phyloP scores from a whole-genome alignment of 2,113 vertebrate genomes.

The Myotis yumanensis region DNA sequence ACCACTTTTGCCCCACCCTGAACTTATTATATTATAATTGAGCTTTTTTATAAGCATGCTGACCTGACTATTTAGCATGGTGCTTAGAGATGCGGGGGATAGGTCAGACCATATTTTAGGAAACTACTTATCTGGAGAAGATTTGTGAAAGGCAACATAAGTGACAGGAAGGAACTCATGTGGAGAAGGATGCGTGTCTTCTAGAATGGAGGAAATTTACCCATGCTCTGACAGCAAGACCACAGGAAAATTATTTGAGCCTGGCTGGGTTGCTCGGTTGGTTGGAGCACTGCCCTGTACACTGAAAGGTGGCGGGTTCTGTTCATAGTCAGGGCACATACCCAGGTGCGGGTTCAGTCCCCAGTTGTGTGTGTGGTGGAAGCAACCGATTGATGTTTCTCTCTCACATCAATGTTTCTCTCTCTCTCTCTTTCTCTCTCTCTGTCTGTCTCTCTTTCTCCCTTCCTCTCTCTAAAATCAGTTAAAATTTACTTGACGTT shows the following conservation, averaged over 20 bases:
- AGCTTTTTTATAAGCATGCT: not conserved
- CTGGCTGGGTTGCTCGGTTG: not conserved
- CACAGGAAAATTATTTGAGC: not conserved
- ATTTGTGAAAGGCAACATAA: conserved; percentile 23
- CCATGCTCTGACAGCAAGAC: not conserved
- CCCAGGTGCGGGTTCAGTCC: not conserved
- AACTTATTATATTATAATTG: not conserved
- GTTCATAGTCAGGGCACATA: not conserved
- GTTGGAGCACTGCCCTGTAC: not conserved
- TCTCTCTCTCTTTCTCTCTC: not conserved
- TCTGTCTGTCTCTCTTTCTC: not conserved
- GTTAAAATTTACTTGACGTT: not conserved
- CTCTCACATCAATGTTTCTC: not conserved
- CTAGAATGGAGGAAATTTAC: not conserved
- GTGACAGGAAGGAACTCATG: not conserved
- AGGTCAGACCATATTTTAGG: conserved; percentile 21
- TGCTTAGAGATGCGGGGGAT: not conserved
- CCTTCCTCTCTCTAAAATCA: not conserved
- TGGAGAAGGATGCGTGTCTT: not conserved
- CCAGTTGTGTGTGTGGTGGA: not conserved
- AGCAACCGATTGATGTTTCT: not conserved
- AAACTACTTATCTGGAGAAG: conserved; percentile 41
- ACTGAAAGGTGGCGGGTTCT: not conserved
- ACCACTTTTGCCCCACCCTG: not conserved
- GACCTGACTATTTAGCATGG: not conserved